Conservation (phyloP, 2,113 vertebrate species). For the Sapajus apella region DNA sequence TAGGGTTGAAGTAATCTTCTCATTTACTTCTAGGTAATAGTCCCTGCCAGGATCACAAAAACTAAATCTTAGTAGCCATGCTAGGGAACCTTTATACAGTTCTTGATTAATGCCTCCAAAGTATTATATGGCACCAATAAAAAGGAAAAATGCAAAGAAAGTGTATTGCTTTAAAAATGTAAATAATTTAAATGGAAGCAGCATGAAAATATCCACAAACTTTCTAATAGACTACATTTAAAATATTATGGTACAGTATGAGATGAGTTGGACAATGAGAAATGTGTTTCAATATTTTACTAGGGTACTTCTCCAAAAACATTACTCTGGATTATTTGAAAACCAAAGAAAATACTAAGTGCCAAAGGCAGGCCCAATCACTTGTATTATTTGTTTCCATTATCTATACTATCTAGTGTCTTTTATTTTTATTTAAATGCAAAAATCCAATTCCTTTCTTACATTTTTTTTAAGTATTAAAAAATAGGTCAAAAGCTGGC, state of each 20-base stretch:
- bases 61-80: slow-evolving; percentile 18
- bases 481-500: background rate
- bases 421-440: slow-evolving; percentile 53
- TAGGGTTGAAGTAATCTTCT: background rate
- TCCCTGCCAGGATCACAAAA: background rate
- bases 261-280: background rate
- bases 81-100: background rate
- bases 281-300: background rate
- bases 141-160: background rate
- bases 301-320: background rate
- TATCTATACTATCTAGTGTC: background rate
- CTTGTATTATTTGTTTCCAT: background rate
- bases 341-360: background rate
- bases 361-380: background rate
- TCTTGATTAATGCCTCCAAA: background rate
- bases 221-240: slow-evolving; percentile 8
- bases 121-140: background rate
- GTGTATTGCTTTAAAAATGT: background rate
- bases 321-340: background rate
- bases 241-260: background rate
- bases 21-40: slow-evolving; percentile 39
- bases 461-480: slow-evolving; percentile 31
- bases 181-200: slow-evolving; percentile 20
- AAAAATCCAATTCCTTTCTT: background rate
- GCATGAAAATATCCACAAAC: background rate